Evolutionary conservation across 2,888 invertebrate species (phyloP).

Genomic region (Callyntrura sp.): DNA sequence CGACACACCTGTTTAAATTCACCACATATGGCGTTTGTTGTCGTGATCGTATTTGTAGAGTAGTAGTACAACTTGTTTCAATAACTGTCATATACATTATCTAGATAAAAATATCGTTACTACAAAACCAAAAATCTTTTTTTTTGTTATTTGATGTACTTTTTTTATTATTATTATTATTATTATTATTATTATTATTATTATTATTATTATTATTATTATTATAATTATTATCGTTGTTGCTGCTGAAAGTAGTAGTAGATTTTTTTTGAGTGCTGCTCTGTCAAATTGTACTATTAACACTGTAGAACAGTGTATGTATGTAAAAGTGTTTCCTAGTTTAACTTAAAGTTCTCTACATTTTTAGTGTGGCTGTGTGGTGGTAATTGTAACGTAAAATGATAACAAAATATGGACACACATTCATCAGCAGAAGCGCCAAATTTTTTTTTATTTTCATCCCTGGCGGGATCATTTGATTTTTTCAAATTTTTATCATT

Average conservation of each 20-base stretch:
- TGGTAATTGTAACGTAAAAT: no score
- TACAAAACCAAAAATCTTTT: background rate
- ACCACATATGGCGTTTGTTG: constrained; percentile 39
- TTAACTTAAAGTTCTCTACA: no score
- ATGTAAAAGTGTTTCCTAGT: background rate
- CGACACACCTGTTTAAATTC: constrained; percentile 51
- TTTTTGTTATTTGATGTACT: no score
- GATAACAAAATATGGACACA: no score
- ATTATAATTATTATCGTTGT: background rate
- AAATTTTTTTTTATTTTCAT: no score
- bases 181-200: background rate
- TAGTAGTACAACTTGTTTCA: constrained; percentile 28
- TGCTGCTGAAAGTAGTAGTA: background rate
- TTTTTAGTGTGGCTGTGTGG: no score
- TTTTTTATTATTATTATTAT: constrained; percentile 1
- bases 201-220: constrained; percentile 3
- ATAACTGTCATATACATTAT: constrained; percentile 4
- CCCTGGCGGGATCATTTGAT: no score
- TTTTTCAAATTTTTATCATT: no score
- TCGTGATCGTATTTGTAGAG: constrained; percentile 13
- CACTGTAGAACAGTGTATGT: background rate
- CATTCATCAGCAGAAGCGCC: no score
- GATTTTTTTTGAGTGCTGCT: background rate
- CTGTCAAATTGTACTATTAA: background rate
- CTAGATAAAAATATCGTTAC: background rate